Percentiles rank a stretch among this genome's conserved stretches.
Evolutionary conservation across 2,888 invertebrate genomes (phyloP).

Genomic region (Schrankia costaestrigalis): DNA sequence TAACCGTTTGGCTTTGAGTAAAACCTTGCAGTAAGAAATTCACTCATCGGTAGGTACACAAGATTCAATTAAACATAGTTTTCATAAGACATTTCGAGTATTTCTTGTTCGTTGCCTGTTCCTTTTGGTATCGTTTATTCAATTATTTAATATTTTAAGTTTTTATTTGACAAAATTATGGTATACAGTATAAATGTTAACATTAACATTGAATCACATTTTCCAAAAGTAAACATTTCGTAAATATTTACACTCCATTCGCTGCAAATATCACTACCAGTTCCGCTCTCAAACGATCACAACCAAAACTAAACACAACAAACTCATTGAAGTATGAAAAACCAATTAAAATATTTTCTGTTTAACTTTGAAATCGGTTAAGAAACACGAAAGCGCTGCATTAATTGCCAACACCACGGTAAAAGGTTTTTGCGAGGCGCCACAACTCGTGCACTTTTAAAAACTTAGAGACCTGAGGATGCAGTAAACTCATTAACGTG

Average conservation of each 20-base stretch:
- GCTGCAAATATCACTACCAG: slow-evolving; percentile 5
- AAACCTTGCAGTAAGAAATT: too few species aligned
- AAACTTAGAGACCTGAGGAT: slow-evolving; percentile 57
- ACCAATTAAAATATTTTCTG: slow-evolving; percentile 44
- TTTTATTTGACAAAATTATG: too few species aligned
- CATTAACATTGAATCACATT: neutral
- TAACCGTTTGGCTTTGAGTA: too few species aligned
- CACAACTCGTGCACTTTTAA: slow-evolving; percentile 63
- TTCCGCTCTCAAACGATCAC: slow-evolving; percentile 19
- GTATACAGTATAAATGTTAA: neutral
- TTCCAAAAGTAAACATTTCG: slow-evolving; percentile 16
- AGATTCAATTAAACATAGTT: too few species aligned
- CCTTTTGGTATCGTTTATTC: too few species aligned
- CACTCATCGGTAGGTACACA: too few species aligned
- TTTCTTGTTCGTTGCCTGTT: too few species aligned
- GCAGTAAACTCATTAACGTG: slow-evolving; percentile 73
- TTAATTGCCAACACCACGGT: slow-evolving; percentile 60
- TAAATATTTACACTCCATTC: slow-evolving; percentile 21
- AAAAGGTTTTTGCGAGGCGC: slow-evolving; percentile 48
- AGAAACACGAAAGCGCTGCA: slow-evolving; percentile 24
- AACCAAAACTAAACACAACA: slow-evolving; percentile 26
- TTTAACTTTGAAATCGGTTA: slow-evolving; percentile 34
- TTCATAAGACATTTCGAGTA: too few species aligned
- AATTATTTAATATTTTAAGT: too few species aligned
- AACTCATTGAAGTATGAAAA: slow-evolving; percentile 33